Evolutionary conservation across 1,140 invertebrate species (phyloP), one percentile per base, ranked within the genome.

Genomic region (Zaprionus capensis): DNA sequence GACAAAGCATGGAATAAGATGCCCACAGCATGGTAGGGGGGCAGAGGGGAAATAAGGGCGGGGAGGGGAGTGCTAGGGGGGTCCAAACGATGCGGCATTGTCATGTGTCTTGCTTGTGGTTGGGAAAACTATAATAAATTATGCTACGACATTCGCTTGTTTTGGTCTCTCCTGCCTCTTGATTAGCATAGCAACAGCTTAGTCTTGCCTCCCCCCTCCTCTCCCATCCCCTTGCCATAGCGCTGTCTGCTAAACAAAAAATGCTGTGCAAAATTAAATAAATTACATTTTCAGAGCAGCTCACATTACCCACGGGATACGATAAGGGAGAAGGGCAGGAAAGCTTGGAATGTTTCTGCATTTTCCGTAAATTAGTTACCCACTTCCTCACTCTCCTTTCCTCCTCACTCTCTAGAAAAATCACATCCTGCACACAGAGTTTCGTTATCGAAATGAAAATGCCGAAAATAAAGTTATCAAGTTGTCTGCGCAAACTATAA

Each of bases 121-220:
- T 88, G 31, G 69, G 69, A 87, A 87, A 88, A 88, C 84, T 88
- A 88, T 88, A 88, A 88, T 88, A 88, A 88, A 90, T 88, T 88
- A 90, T 90, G 80, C 66, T 84, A 84, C 75, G 78, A 84, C 85
- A 88, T 78, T 38, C 57, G 70, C 64, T 72, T 72, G 44, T 68
- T 77, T 72, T 72, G 36, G 46, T 81, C 65, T 81, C 36, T 84
- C 36, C 57, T 56, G 57, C 38, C 69, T 80, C 81, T 88, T 88
- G 85, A 88, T 88, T 88, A 88, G 85, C 84, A 81, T 86, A 81
- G 81, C 65, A 71, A 59, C 68, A 49, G 65, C 51, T 36, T 12
- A 20, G 15, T 38, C 31, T 36, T 24, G n/a, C 1, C 41, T 22
- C 14, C 26, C 36, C 24, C 22, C 61, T 26, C 38, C 15, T n/a